Base-by-base conservation (phyloP, 2,888 invertebrate species). In the Drosophila incognita region DNA sequence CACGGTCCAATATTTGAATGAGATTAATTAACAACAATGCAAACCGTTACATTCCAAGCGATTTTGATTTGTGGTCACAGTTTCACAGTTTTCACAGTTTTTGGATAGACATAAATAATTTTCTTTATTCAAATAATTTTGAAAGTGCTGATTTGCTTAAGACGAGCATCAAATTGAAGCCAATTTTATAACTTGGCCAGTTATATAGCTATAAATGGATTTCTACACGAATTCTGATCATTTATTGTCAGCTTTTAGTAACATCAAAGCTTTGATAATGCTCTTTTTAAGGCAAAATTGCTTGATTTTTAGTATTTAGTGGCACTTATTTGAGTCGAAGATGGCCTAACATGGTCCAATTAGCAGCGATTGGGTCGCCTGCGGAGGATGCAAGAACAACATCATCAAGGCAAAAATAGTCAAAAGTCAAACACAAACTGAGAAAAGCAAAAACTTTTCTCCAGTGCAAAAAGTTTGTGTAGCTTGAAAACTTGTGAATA, bases 1-100 rank as follows among this genome's bases (percentile, higher is more conserved):
- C 65, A 80, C 81, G 78, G 76, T 76, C 72, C 81, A 80, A 63
- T 65, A 80, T 76, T 79, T 74, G 81, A 81, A 81, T 81, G 79
- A 81, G 78, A 79, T 77, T 79, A 79, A 79, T 79, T 77, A 81
- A 79, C 81, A 81, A 74, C 70, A 77, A 79, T 65, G 78, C 64
- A 81, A 69, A 77, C 56, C 56, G 62, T 79, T 68, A 62, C 63
- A 79, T 65, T 62, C 62, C 54, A 18, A 53, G 56, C 49, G 38
- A 56, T 67, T 66, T 71, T 33, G 51, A 52, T 46, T 68, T 63
- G 40, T 11, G 60, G 8, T 63, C 40, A 31, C 31, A 8, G n/a
- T 48, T 58, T 60, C 40, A 31, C 31, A 31, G n/a, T 48, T 58
- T 60, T 11, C 59, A 31, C 24, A 51, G 18, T 13, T 59, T 59